Base-by-base conservation (phyloP, 1,140 invertebrate species). In the Pseudomyrmex dendroicus region DNA sequence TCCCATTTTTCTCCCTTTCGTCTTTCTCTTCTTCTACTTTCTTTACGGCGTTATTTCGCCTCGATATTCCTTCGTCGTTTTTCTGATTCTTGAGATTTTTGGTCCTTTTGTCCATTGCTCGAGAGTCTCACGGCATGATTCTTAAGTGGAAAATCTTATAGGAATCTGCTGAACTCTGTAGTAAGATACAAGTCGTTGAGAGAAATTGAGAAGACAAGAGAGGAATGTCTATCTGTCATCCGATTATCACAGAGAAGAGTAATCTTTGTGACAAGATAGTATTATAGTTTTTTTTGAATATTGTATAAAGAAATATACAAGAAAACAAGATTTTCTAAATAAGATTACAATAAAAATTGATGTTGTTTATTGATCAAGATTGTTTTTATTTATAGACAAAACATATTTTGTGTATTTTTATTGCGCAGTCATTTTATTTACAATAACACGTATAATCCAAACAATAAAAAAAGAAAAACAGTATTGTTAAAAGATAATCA, bases 81-180 rank as follows among this genome's bases (percentile, higher is more conserved):
- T 52, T 48, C 44, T 76, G 59, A 10, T 35, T 78, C 54, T 70
- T 59, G 63, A 78, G 61, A 83, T 70, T 87, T 86, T 86, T 84
- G 66, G 57, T 56, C 70, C 84, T 84, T 84, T 84, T 82, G 80
- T 86, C 63, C 83, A 48, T 62, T 73, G 84, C 56, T 86, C 68
- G 61, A 78, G 52, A 83, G 68, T 50, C 61, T 82, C 73, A 85
- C 78, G 74, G 68, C 73, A 78, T 25, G 54, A 56, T 82, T 77
- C 73, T 61, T 56, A 20, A 82, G 44, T 70, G 73, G 68, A 25
- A 82, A 68, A 84, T 76, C 61, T 56, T 61, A 64, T 54, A 87
- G 86, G 76, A 61, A 61, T 59, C 57, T 72, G 22, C 4, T 8
- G 2, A n/a, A 73, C 15, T 54, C 22, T 17, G 13, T 56, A 52